A percentile compares a stretch with the other conserved stretches of the same genome.
These are phyloP conservation scores for Coptotermes formosanus DNA, from an alignment of 1,140 invertebrate genomes.

Conservation along the genomic window DNA sequence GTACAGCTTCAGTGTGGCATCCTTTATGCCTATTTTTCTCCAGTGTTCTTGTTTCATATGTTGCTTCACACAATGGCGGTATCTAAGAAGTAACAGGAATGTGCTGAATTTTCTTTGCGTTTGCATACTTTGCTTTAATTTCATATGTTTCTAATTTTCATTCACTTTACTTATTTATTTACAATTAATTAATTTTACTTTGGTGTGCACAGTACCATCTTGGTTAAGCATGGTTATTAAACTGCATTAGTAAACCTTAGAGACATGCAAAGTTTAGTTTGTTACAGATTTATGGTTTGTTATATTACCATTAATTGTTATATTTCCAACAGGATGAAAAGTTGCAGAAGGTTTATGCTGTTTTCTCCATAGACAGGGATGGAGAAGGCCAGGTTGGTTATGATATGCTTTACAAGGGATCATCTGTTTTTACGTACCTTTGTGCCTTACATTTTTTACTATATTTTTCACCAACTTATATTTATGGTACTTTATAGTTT, in stretches of 20 bases:
- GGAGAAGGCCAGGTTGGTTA: constrained; percentile 61
- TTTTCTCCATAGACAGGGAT: constrained; percentile 63
- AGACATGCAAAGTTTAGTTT: background rate
- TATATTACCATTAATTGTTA: constrained; percentile 29
- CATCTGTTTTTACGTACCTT: background rate
- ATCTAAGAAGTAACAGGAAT: too few species aligned
- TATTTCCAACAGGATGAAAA: constrained; percentile 60
- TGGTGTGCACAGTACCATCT: constrained; percentile 25
- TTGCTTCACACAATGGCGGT: too few species aligned
- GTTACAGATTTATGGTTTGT: background rate
- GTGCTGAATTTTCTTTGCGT: constrained; percentile 13
- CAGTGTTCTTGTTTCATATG: too few species aligned
- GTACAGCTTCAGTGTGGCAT: too few species aligned
- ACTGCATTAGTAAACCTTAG: background rate
- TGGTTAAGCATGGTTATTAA: too few species aligned
- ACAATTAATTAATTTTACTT: constrained; percentile 22
- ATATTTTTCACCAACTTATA: too few species aligned
- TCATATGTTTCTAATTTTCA: constrained; percentile 33
- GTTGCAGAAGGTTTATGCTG: constrained; percentile 60
- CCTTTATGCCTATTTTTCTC: too few species aligned
- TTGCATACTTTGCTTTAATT: constrained; percentile 43
- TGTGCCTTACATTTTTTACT: too few species aligned
- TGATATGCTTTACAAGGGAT: constrained; percentile 28
- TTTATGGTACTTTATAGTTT: too few species aligned
- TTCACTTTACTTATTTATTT: constrained; percentile 31